A percentile compares a stretch with the other conserved stretches of the same genome.
Evolutionary conservation across 2,113 vertebrate genomes (phyloP).

Genomic region (Zapus hudsonius): DNA sequence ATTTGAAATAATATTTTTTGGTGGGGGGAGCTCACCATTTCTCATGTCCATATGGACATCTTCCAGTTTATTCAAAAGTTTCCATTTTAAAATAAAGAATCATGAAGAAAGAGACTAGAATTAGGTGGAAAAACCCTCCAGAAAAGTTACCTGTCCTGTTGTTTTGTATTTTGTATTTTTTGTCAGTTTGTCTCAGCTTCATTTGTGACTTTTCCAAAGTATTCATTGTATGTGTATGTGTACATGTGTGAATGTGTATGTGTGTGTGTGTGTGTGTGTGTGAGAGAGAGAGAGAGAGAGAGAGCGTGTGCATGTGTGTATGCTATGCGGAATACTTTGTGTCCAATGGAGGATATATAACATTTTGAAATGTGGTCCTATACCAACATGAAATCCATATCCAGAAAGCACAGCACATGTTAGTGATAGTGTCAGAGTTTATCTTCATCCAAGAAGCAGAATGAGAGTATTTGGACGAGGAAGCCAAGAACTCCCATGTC

Average conservation of each 20-base stretch:
- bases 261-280: not conserved
- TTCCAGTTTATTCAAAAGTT: not conserved
- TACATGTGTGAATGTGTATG: rapidly evolving
- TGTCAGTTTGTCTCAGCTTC: not conserved
- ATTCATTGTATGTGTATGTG: rapidly evolving
- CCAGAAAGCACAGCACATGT: not conserved
- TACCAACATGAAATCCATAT: not conserved
- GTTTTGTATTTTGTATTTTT: slow-evolving; percentile 5
- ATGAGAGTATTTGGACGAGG: not conserved
- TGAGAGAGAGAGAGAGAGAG: too few relatives aligned
- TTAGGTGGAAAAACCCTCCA: not conserved
- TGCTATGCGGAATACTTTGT: not conserved
- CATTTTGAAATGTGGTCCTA: not conserved
- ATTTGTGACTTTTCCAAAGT: not conserved
- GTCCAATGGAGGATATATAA: not conserved
- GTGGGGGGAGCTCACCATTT: not conserved
- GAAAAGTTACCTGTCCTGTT: not conserved
- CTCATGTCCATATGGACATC: not conserved
- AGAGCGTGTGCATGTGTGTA: rapidly evolving
- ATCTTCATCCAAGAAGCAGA: not conserved
- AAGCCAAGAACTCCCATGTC: not conserved
- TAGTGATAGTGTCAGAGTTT: not conserved
- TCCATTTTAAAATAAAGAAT: slow-evolving; percentile 28
- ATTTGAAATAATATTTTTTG: not conserved
- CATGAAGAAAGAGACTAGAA: not conserved